Base-by-base conservation (phyloP, 2,888 invertebrate species). In the Eristalis tenax region DNA sequence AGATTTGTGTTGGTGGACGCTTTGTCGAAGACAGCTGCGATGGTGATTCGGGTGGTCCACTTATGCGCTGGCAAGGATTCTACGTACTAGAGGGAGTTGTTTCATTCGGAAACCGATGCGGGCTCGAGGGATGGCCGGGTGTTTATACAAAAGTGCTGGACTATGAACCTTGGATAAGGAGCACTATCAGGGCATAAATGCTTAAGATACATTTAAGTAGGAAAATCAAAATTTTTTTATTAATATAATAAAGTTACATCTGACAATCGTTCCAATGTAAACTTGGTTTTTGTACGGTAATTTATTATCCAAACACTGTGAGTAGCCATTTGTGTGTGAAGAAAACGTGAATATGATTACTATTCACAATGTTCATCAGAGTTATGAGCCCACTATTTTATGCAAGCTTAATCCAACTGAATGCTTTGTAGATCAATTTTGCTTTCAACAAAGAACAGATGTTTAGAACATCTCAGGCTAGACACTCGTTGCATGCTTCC, bases 1-100 rank as follows among this genome's bases (percentile, higher is more conserved):
- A 92, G 78, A 65, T 92, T 15, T 93, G 92, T 74, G 93, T 91
- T 1, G 92, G 92, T n/a, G 95, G 94, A 0, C 91, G 91, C 32
- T 91, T 92, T 38, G 91, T 91, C 0, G 92, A 93, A 59, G 95
- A 95, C 89, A 95, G 95, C 26, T 96, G 96, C 88, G 91, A 92
- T 26, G 95, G 95, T 0, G 95, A 96, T 88, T 95, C 95, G 50
- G 96, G 96, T 11, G 96, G 96, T 0, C 96, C 96, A 0, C 91
- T 96, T 43, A 94, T 94, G 92, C 90, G 91, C 0, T 88, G 88
- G 3, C 92, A 88, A 23, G 91, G 91, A 15, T 91, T 89, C 23
- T 91, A 91, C 90, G 91, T 86, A 35, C 86, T 91, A 64, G 92
- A 91, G 74, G 94, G 94, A 22, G 90, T 94, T 56, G 94, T 94